Percentiles rank a stretch among this genome's conserved stretches.
phyloP scores from a whole-genome alignment of 2,113 vertebrate species.

The Equus quagga region DNA sequence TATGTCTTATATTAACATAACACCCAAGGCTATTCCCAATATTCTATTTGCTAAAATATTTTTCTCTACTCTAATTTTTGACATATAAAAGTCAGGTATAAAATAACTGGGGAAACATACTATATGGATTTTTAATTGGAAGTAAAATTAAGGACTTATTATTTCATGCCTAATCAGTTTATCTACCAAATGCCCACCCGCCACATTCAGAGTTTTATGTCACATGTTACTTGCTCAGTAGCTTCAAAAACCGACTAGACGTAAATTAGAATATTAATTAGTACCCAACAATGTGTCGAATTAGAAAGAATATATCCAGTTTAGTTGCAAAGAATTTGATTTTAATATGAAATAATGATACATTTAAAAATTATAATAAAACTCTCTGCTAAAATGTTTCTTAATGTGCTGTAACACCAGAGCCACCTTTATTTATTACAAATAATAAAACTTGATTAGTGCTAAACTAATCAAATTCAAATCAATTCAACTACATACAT shows the following conservation, averaged over 20 bases:
- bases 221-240: not conserved
- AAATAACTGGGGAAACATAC: not conserved
- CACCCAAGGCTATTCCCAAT: not conserved
- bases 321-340: not conserved
- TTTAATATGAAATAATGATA: slow-evolving; percentile 63
- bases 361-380: slow-evolving; percentile 69
- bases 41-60: slow-evolving; percentile 13
- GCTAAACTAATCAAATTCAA: slow-evolving; percentile 79
- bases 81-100: not conserved
- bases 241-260: not conserved
- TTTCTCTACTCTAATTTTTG: slow-evolving; percentile 10
- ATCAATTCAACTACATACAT: slow-evolving; percentile 71
- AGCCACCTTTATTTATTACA: slow-evolving; percentile 73
- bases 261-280: not conserved
- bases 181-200: not conserved
- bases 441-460: slow-evolving; percentile 74
- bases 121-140: slow-evolving; percentile 4
- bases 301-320: slow-evolving; percentile 1
- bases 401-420: slow-evolving; percentile 57
- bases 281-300: not conserved
- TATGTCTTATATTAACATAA: not conserved
- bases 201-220: not conserved
- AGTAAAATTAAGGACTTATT: slow-evolving; percentile 2
- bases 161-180: slow-evolving; percentile 23
- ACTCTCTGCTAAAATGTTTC: slow-evolving; percentile 67